Base-by-base conservation (phyloP, 2,888 invertebrate genomes). In the Parapristionchus giblindavisi region DNA sequence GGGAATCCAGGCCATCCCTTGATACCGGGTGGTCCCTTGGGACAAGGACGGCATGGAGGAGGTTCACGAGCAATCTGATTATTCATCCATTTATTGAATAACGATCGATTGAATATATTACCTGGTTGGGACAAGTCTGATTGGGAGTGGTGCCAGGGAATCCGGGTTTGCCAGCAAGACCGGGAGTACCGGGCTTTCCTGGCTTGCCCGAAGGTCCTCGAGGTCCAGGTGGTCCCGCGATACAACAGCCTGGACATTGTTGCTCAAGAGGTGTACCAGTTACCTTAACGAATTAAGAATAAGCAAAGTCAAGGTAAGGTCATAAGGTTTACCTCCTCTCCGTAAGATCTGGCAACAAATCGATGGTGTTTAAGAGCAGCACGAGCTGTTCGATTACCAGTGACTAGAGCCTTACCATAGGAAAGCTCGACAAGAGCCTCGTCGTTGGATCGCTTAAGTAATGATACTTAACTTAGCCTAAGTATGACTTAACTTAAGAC, bases 1-100 rank as follows among this genome's bases (percentile, higher is more conserved):
- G 87, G 87, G 80, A 88, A 88, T 38, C 88, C 88, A 17, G 88
- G 88, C 88, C 88, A 88, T 24, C 88, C 68, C 51, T 75, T 60
- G 76, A 79, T 79, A 3, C 79, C 80, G 4, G 79, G 84, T 21
- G 85, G 84, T 58, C 85, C 85, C 56, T 80, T 81, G 27, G 84
- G 84, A 58, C 87, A 88, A 5, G 85, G 85, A 8, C 87, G 77
- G 78, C 88, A 88, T 21, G 87, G 87, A 66, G 88, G 88, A 27
- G 88, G 88, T 63, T 86, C 85, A n/a, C 87, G 80, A 27, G 81
- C 80, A n/a, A 51, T 60, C 61, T 73, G 60, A 29, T n/a, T n/a
- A n/a, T n/a, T n/a, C n/a, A n/a, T n/a, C n/a, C n/a, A 58, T n/a
- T n/a, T n/a, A n/a, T n/a, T n/a, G n/a, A n/a, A n/a, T n/a, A n/a